Conservation (phyloP, 2,888 invertebrate species). For the Girardia tigrina region DNA sequence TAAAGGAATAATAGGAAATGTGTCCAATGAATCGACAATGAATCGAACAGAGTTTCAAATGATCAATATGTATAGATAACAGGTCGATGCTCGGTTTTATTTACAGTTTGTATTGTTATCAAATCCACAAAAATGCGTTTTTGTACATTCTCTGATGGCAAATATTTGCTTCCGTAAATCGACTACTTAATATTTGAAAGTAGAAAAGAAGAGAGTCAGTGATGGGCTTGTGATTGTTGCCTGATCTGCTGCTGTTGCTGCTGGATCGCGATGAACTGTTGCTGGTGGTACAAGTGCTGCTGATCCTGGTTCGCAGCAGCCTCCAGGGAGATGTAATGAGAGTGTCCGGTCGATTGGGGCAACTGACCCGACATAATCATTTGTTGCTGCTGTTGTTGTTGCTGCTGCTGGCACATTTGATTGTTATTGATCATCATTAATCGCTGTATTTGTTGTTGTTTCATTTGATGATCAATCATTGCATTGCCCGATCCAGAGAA, state of each 20-base stretch:
- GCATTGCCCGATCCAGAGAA: neutral
- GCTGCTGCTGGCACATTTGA: conserved; percentile 9
- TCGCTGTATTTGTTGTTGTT: conserved; percentile 11
- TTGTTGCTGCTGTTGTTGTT: conserved; percentile 16
- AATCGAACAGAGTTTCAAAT: neutral
- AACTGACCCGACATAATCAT: conserved; percentile 6
- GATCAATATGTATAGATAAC: neutral
- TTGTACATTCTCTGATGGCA: conserved; percentile 10
- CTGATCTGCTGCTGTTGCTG: conserved; percentile 6
- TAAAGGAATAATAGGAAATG: no score
- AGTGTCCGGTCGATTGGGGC: neutral
- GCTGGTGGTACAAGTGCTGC: conserved; percentile 1
- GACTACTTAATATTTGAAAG: neutral
- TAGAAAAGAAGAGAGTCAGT: neutral
- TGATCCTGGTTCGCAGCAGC: conserved; percentile 19
- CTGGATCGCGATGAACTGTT: conserved; percentile 4
- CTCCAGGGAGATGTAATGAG: conserved; percentile 6
- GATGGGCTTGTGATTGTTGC: conserved; percentile 14
- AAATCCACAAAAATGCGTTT: neutral
- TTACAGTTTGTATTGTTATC: no score
- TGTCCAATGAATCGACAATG: no score
- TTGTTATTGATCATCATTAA: conserved; percentile 19
- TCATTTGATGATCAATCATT: conserved; percentile 14
- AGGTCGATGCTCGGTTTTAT: no score
- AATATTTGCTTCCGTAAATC: no score